Percentiles rank a stretch among this genome's conserved stretches.
Evolutionary conservation across 2,113 vertebrate species (phyloP).

Genomic region (Semnopithecus entellus): DNA sequence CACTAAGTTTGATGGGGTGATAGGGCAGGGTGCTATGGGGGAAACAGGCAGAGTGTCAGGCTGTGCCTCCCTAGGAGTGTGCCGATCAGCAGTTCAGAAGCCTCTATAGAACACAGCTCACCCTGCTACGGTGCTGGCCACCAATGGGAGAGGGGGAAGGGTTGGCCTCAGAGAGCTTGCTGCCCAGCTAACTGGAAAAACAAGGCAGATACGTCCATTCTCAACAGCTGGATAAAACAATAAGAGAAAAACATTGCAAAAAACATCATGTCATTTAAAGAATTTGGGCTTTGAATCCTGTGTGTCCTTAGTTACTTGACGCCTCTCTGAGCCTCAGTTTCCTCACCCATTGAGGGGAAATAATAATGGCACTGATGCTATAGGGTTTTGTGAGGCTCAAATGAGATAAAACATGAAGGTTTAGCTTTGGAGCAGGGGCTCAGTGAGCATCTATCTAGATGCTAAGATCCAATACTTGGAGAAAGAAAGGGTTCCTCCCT

Average conservation of each 20-base stretch:
- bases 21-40: neutral
- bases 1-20: neutral
- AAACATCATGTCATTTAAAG: neutral
- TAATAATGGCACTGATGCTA: neutral
- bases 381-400: neutral
- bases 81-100: neutral
- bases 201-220: neutral
- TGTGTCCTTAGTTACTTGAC: neutral
- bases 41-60: neutral
- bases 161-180: neutral
- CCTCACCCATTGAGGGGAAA: neutral
- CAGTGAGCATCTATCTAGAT: neutral
- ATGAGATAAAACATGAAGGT: neutral
- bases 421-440: neutral
- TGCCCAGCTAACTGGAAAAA: neutral
- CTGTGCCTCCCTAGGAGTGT: neutral
- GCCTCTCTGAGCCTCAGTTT: slow-evolving; percentile 8
- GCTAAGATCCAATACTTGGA: neutral
- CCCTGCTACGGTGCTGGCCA: neutral
- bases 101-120: neutral
- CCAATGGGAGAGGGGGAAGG: neutral
- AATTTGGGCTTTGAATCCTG: slow-evolving; percentile 3
- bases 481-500: neutral
- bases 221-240: neutral
- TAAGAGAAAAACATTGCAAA: neutral